phyloP scores from a whole-genome alignment of 1,140 invertebrate genomes.

The Drosophila auraria region DNA sequence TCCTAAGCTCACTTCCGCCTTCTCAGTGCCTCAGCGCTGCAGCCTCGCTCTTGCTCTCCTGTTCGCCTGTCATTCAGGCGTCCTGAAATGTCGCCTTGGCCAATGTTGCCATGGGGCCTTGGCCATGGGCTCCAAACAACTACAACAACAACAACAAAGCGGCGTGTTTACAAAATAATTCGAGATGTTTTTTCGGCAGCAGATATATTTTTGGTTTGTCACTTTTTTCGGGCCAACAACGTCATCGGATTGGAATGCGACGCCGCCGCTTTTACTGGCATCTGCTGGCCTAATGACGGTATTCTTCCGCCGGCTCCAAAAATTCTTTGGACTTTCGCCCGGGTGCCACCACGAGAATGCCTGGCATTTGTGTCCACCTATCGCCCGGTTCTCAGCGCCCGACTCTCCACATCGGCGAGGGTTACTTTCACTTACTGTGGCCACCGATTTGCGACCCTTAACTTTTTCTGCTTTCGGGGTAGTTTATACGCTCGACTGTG shows the following conservation, averaged over 20 bases:
- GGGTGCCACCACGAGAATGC: neutral
- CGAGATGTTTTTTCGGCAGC: constrained; percentile 15
- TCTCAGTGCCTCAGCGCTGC: neutral
- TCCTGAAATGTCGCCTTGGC: constrained; percentile 73
- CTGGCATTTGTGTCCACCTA: constrained; percentile 44
- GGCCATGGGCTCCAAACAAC: constrained; percentile 46
- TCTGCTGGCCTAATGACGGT: constrained; percentile 83
- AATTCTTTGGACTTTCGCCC: constrained; percentile 60
- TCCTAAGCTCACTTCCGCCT: constrained; percentile 67
- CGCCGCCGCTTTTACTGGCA: constrained; percentile 41
- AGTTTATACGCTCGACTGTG: constrained; percentile 60
- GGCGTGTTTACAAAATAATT: constrained; percentile 17
- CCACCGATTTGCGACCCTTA: constrained; percentile 45
- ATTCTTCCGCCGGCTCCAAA: constrained; percentile 75
- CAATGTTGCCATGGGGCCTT: constrained; percentile 76
- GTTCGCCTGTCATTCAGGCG: constrained; percentile 57
- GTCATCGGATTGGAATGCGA: constrained; percentile 75
- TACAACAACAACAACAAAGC: constrained; percentile 4
- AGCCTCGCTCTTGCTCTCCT: constrained; percentile 29
- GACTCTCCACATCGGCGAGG: constrained; percentile 73
- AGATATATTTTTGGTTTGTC: constrained; percentile 4
- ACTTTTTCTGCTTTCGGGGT: constrained; percentile 39
- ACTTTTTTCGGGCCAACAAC: constrained; percentile 41
- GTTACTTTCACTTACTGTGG: constrained; percentile 80
- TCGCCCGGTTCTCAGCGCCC: constrained; percentile 70